phyloP scores from a whole-genome alignment of 2,888 invertebrate species.

The Drosophila diplacantha region DNA sequence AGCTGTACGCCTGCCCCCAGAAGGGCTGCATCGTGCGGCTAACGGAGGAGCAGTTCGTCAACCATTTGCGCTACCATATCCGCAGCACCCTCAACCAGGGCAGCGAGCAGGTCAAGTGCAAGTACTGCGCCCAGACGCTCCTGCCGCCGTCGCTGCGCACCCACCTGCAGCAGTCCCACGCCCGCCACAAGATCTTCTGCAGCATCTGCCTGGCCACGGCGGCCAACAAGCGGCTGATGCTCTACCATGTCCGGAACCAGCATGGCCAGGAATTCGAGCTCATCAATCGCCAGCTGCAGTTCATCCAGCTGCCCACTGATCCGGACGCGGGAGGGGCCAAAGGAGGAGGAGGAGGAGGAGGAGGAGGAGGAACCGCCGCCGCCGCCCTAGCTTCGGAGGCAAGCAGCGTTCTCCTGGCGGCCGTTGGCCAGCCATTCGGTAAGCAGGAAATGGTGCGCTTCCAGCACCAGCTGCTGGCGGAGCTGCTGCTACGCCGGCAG shows the following conservation, averaged over 20 bases:
- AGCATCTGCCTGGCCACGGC: constrained; percentile 79
- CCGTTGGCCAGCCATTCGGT: constrained; percentile 63
- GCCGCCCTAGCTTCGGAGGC: constrained; percentile 73
- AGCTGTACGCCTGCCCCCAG: constrained; percentile 62
- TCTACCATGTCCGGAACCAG: constrained; percentile 79
- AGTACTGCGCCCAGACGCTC: constrained; percentile 61
- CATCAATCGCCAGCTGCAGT: constrained; percentile 17
- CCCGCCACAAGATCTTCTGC: constrained; percentile 81
- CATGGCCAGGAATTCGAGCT: constrained; percentile 77
- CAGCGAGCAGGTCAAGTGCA: constrained; percentile 40
- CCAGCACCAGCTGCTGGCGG: constrained; percentile 45
- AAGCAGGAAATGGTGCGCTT: constrained; percentile 57
- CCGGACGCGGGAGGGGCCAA: not conserved
- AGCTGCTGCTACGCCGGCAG: constrained; percentile 62
- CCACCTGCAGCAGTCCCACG: constrained; percentile 82
- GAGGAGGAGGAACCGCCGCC: constrained; percentile 70
- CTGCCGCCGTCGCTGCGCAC: constrained; percentile 77
- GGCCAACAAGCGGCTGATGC: constrained; percentile 63
- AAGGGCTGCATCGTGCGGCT: constrained; percentile 56
- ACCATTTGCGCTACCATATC: constrained; percentile 64
- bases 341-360: constrained; percentile 58
- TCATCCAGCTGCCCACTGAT: constrained; percentile 13
- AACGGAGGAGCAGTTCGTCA: constrained; percentile 55
- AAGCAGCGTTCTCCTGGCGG: constrained; percentile 63
- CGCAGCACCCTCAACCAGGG: constrained; percentile 34